Base-by-base conservation (phyloP, 2,113 vertebrate species). In the Gasterosteus aculeatus region DNA sequence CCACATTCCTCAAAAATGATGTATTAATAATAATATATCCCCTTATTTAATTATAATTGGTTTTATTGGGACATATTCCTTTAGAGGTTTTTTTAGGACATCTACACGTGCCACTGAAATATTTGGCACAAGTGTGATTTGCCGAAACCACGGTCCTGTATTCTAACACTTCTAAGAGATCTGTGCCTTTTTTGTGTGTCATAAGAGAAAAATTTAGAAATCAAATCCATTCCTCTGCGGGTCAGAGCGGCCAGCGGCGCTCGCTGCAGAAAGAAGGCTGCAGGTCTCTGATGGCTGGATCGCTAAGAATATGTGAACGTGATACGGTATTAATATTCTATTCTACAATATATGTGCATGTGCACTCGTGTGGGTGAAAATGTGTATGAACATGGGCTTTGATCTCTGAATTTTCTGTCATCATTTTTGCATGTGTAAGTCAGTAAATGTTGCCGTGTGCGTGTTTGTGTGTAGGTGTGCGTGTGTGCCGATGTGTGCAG, bases 281-380 rank as follows among this genome's bases (percentile, higher is more conserved):
- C 33, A 1, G 33, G 33, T 47, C 44, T 84, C 18, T 77, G 53
- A 82, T 58, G 59, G 82, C 66, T 80, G 18, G 65, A 75, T 75
- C 57, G 59, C 66, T 62, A 56, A 63, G 58, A 70, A 72, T 80
- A 80, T 83, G 70, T 59, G 41, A 64, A 87, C 59, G 39, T 81
- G 84, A 89, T 83, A 83, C 81, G 71, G 68, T 62, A 41, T 81
- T 81, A 75, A 22, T 18, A 22, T 86, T 80, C 42, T 26, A n/a
- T 69, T 65, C 46, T 31, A 62, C 72, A 78, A 62, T 61, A 69
- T 83, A 74, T 66, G 33, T 82, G 69, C 69, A 58, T 75, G 41
- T 77, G 53, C 76, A 82, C 68, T 74, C 12, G 73, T 58, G 89
- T 88, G 85, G 88, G 81, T 80, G 69, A 78, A 87, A 82, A 87